Percentiles rank a stretch among this genome's conserved stretches.
Conservation (phyloP, 2,797 vertebrate genomes). For the Scarus forsteni region DNA sequence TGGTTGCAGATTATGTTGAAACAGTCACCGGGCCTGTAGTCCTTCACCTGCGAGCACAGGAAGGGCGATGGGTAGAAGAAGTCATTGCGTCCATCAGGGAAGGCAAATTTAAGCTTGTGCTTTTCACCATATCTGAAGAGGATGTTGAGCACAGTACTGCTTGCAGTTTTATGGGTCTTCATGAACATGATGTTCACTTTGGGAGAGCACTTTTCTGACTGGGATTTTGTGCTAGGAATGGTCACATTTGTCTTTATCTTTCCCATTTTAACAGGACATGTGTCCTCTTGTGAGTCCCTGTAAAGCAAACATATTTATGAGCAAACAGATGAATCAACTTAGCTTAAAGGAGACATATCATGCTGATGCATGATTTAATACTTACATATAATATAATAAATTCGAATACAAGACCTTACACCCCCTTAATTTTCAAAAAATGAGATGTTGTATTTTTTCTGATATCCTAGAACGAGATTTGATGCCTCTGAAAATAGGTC, state of each 20-base stretch:
- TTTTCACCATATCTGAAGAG: slow-evolving; percentile 95
- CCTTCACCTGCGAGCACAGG: slow-evolving; percentile 87
- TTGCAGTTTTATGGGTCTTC: slow-evolving; percentile 98
- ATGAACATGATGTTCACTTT: slow-evolving; percentile 92
- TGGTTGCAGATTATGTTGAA: slow-evolving; percentile 96
- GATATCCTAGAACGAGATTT: too few relatives aligned
- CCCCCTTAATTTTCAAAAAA: too few relatives aligned
- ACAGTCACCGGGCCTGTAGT: slow-evolving; percentile 89
- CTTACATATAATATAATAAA: too few relatives aligned
- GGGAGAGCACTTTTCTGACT: slow-evolving; percentile 78
- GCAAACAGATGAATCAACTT: neutral
- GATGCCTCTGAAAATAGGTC: too few relatives aligned
- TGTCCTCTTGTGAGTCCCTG: slow-evolving; percentile 73
- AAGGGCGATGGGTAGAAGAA: slow-evolving; percentile 93
- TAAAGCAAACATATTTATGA: slow-evolving; percentile 27
- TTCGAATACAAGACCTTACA: too few relatives aligned
- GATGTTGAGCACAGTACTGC: slow-evolving; percentile 96
- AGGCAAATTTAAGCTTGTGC: slow-evolving; percentile 89
- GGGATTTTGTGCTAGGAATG: neutral
- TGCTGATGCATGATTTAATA: too few relatives aligned
- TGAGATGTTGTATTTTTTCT: too few relatives aligned
- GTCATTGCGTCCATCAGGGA: slow-evolving; percentile 92
- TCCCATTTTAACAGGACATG: slow-evolving; percentile 73
- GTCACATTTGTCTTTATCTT: accelerated
- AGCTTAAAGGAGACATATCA: too few relatives aligned